These are phyloP conservation scores for Euura saliciscinereae DNA, from an alignment of 1,140 invertebrate species.

Conservation along the genomic window DNA sequence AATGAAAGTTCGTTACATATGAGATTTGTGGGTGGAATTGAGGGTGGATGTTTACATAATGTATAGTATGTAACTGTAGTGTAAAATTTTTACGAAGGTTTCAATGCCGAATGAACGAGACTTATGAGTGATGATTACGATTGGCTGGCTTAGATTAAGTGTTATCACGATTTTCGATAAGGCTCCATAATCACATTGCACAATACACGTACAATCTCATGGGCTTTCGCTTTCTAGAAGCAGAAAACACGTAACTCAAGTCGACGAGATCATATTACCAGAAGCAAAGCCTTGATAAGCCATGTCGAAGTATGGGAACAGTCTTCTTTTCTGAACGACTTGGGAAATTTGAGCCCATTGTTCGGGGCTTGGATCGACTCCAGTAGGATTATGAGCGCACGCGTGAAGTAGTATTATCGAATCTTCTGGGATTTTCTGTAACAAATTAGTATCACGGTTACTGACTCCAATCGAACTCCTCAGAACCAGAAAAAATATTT, in stretches of 20 bases:
- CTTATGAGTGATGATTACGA: no score
- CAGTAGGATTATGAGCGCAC: conserved; percentile 99
- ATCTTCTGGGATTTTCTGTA: conserved; percentile 91
- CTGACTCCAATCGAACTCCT: no score
- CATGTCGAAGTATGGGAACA: conserved; percentile 99
- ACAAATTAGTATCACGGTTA: not conserved
- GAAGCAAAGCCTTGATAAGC: conserved; percentile 98
- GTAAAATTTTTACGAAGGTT: conserved; percentile 13
- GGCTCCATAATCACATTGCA: no score
- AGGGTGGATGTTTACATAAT: no score
- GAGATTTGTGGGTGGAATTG: no score
- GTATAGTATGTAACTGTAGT: conserved; percentile 15
- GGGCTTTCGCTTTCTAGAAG: no score
- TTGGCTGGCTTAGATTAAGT: no score
- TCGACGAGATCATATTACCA: conserved; percentile 50
- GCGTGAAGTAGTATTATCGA: conserved; percentile 95
- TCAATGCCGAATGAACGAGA: not conserved
- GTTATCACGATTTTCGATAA: no score
- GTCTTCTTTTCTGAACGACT: conserved; percentile 80
- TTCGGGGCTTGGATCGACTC: conserved; percentile 91
- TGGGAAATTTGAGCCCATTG: conserved; percentile 87
- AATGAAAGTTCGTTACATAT: not conserved
- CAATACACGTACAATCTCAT: no score
- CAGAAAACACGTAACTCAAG: no score
- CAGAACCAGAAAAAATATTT: no score